Conservation (phyloP, 2,113 vertebrate genomes). For the Acanthochromis polyacanthus region DNA sequence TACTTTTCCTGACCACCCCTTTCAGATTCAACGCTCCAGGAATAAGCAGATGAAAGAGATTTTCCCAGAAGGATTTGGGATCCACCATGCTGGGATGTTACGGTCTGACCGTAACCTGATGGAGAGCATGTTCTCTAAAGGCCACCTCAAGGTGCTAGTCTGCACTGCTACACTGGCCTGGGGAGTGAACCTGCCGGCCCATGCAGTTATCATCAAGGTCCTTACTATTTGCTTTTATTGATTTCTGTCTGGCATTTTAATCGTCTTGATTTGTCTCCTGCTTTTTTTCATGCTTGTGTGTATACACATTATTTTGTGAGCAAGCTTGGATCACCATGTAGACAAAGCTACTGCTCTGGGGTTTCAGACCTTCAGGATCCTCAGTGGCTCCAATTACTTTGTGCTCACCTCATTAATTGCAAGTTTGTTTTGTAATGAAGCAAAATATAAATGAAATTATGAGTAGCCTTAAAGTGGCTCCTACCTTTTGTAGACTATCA, state of each 20-base stretch:
- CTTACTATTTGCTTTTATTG: neutral
- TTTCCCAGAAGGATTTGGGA: constrained; percentile 97
- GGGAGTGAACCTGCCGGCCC: constrained; percentile 99
- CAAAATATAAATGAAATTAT: neutral
- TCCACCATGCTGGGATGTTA: constrained; percentile 98
- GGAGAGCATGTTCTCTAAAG: constrained; percentile 95
- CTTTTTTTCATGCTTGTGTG: neutral
- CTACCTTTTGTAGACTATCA: no score
- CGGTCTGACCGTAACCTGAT: constrained; percentile 94
- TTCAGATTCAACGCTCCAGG: constrained; percentile 94
- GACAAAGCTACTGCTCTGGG: no score
- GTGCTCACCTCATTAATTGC: neutral
- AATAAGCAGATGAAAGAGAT: constrained; percentile 98
- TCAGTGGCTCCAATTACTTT: no score
- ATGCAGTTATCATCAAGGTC: constrained; percentile 99
- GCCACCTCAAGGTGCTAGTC: constrained; percentile 94
- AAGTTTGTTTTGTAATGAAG: neutral
- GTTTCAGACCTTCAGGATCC: no score
- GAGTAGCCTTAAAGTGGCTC: no score
- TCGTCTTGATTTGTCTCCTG: neutral
- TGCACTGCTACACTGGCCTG: constrained; percentile 97
- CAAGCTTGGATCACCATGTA: neutral
- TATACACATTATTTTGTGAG: neutral
- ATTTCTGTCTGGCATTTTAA: neutral
- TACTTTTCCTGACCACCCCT: neutral